These are phyloP conservation scores for Diarsia mendica DNA, from an alignment of 2,888 invertebrate genomes.

Conservation along the genomic window DNA sequence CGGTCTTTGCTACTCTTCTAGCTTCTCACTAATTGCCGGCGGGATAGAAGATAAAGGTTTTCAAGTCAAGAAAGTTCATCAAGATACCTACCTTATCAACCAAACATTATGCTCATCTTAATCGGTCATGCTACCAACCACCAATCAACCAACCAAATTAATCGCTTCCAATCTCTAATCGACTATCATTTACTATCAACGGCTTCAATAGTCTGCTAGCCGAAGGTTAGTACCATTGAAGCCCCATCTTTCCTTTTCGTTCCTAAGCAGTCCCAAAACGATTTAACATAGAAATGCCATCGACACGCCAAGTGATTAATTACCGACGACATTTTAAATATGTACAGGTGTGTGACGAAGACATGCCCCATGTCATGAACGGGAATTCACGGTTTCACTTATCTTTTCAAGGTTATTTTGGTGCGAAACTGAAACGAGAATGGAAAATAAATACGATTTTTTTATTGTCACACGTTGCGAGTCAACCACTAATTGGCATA, in stretches of 20 bases:
- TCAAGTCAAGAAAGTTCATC: neutral
- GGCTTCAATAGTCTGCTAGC: conserved; percentile 7
- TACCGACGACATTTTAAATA: conserved; percentile 41
- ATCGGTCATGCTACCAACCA: neutral
- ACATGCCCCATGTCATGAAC: too few species aligned
- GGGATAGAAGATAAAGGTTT: neutral
- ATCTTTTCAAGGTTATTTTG: conserved; percentile 1
- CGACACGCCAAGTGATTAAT: conserved; percentile 58
- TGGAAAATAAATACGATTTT: neutral
- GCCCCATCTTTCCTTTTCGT: conserved; percentile 38
- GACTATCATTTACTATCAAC: neutral
- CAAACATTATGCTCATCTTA: too few species aligned
- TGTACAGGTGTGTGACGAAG: conserved; percentile 28
- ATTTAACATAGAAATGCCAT: conserved; percentile 57
- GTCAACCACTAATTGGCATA: neutral
- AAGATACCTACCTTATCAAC: neutral
- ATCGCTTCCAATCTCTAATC: conserved; percentile 13
- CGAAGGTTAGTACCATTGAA: conserved; percentile 26
- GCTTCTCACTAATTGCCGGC: neutral
- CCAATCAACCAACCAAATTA: too few species aligned
- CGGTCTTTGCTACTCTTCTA: neutral
- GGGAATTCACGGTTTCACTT: neutral
- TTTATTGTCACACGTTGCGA: neutral
- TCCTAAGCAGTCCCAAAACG: conserved; percentile 56
- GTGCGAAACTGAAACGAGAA: neutral